Evolutionary conservation across 2,113 vertebrate species (phyloP).

Genomic region (Triplophysa dalaica): DNA sequence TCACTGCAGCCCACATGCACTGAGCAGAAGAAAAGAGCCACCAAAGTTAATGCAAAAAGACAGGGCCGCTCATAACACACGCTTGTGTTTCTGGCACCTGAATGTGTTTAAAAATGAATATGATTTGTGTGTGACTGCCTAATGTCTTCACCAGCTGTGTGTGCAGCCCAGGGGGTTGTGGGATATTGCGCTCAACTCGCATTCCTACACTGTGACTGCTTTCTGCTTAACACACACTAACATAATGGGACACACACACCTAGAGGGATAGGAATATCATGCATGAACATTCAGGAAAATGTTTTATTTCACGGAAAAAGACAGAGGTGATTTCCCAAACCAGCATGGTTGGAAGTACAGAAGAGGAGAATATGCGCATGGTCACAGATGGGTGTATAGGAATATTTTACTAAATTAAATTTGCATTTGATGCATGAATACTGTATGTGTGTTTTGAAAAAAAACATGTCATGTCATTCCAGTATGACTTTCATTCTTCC

Average conservation of each 20-base stretch:
- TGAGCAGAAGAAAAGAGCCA: not conserved
- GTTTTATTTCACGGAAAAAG: not conserved
- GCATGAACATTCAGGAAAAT: not conserved
- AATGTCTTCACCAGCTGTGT: slow-evolving; percentile 70
- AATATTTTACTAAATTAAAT: no score
- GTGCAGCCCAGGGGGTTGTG: slow-evolving; percentile 47
- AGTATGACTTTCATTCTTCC: no score
- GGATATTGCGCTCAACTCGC: slow-evolving; percentile 25
- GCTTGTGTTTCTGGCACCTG: not conserved
- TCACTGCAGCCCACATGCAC: not conserved
- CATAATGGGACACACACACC: not conserved
- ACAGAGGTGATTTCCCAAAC: no score
- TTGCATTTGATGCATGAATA: no score
- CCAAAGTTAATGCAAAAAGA: not conserved
- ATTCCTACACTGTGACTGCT: slow-evolving; percentile 68
- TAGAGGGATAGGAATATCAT: not conserved
- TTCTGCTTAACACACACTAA: slow-evolving; percentile 53
- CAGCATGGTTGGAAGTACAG: no score
- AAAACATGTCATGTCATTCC: no score
- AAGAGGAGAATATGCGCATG: no score
- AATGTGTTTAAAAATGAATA: slow-evolving; percentile 22
- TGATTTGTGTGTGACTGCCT: slow-evolving; percentile 40
- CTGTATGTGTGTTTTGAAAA: no score
- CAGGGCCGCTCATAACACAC: not conserved
- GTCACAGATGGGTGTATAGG: no score